phyloP scores from a whole-genome alignment of 64 coral and sea anemone genomes.

The Trachythela sp. region DNA sequence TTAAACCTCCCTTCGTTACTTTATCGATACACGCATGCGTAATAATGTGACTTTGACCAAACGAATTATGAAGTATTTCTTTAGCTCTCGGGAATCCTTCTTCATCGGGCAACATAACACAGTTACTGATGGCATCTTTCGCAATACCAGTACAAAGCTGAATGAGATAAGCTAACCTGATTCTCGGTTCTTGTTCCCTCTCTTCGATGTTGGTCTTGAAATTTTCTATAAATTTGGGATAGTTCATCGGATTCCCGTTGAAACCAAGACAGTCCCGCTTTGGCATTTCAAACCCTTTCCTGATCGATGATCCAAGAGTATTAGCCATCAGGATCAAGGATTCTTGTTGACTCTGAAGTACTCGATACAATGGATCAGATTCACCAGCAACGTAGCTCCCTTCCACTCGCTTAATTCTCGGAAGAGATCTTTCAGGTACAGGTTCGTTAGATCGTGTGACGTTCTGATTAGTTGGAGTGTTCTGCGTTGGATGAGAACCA shows the following conservation, averaged over 20 bases:
- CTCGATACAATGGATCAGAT: conserved; percentile 1
- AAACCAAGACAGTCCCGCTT: background rate
- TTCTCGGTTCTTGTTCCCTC: background rate
- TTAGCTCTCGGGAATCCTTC: background rate
- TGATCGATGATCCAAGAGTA: conserved; percentile 19
- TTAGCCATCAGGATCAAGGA: conserved; percentile 6
- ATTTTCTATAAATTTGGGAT: conserved; percentile 12
- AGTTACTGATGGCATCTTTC: conserved; percentile 20
- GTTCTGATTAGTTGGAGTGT: background rate
- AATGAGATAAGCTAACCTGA: conserved; percentile 20
- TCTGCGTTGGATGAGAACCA: background rate
- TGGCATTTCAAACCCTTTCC: conserved; percentile 27
- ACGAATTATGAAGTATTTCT: conserved; percentile 7
- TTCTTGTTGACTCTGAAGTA: conserved; percentile 16
- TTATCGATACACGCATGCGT: conserved; percentile 12
- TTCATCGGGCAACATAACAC: conserved; percentile 13
- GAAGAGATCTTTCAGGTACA: background rate
- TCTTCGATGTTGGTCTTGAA: conserved; percentile 19
- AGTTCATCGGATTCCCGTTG: conserved; percentile 18
- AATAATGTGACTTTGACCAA: background rate
- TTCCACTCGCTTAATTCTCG: background rate
- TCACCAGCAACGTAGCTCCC: background rate
- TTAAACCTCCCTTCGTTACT: conserved; percentile 1
- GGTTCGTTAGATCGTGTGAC: background rate
- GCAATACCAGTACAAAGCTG: background rate